Evolutionary conservation across 2,797 vertebrate species (phyloP).

Genomic region (Propithecus perrieri): DNA sequence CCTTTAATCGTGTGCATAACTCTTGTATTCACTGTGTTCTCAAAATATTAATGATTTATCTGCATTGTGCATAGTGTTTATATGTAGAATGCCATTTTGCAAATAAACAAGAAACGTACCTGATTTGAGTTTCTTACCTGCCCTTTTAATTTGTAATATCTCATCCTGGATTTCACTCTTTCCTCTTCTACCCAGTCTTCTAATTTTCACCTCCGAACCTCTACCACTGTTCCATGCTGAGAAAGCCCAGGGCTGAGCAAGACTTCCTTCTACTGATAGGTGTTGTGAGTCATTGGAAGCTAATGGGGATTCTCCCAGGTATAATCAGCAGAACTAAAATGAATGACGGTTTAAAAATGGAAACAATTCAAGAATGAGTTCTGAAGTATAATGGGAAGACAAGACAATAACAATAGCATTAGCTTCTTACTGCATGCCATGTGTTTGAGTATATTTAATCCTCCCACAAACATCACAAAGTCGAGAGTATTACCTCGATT

Average conservation of each 20-base stretch:
- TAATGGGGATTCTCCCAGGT: background rate
- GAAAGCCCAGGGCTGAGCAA: background rate
- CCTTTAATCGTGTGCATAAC: background rate
- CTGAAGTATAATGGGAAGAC: background rate
- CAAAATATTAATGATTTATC: background rate
- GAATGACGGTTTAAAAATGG: background rate
- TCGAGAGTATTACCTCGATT: background rate
- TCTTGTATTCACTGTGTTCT: background rate
- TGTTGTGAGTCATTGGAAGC: background rate
- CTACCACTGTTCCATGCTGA: background rate
- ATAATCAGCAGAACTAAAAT: background rate
- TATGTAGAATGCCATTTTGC: background rate
- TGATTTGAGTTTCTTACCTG: background rate
- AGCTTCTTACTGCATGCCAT: background rate
- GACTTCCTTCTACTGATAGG: background rate
- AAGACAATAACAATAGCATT: background rate
- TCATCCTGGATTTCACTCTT: background rate
- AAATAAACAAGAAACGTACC: background rate
- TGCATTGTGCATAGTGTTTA: background rate
- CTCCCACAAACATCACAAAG: background rate
- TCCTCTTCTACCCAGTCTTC: background rate
- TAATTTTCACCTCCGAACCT: background rate
- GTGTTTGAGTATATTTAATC: background rate
- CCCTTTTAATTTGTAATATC: background rate
- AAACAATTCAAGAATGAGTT: background rate